phyloP scores from a whole-genome alignment of 92 coral and sea anemone genomes.

The Bergia puertoricense region DNA sequence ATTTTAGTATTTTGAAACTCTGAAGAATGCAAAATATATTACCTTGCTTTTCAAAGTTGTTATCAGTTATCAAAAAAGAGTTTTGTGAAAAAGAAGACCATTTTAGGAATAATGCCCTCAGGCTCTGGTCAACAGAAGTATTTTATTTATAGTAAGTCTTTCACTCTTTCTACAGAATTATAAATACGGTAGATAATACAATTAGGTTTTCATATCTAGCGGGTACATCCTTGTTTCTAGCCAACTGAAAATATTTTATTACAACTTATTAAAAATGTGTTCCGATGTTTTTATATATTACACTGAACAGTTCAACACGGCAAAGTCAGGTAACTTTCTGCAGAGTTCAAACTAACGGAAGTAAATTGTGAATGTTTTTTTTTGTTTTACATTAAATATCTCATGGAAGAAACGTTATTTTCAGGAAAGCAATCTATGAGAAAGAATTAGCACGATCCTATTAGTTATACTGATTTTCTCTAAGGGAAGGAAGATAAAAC shows the following conservation, averaged over 20 bases:
- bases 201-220: background rate
- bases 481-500: background rate
- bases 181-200: background rate
- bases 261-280: conserved; percentile 3
- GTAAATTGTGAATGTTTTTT: background rate
- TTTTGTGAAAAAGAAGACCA: background rate
- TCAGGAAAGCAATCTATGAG: background rate
- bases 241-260: conserved; percentile 8
- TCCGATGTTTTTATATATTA: background rate
- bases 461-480: background rate
- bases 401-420: background rate
- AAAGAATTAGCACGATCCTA: background rate
- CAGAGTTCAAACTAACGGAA: background rate
- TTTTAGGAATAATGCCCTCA: background rate
- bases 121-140: background rate
- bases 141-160: background rate
- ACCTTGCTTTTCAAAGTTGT: background rate
- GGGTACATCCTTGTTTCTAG: conserved; percentile 4
- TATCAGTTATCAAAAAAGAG: background rate
- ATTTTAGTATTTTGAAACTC: background rate
- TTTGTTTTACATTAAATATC: no score
- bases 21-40: background rate
- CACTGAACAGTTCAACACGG: background rate
- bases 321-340: background rate
- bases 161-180: background rate